Conservation (phyloP, 2,113 vertebrate species). For the Cephalophus harveyi region DNA sequence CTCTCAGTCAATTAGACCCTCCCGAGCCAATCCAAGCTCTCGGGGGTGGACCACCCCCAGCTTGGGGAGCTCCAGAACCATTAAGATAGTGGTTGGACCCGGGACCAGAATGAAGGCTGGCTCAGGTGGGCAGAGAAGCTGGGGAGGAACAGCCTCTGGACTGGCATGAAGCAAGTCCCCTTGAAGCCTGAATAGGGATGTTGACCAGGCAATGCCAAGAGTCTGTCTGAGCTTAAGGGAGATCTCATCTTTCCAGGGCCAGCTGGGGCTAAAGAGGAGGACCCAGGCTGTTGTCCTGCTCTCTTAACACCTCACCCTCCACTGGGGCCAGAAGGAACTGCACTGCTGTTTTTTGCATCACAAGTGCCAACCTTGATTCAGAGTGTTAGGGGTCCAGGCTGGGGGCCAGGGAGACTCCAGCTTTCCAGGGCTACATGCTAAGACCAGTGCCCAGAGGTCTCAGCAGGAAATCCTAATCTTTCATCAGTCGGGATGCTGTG, state of each 20-base stretch:
- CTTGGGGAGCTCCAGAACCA: not conserved
- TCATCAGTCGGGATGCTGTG: not conserved
- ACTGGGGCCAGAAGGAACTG: not conserved
- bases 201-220: not conserved
- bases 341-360: not conserved
- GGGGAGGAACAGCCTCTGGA: not conserved
- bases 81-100: too few species aligned
- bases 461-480: not conserved
- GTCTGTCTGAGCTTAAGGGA: not conserved
- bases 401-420: not conserved
- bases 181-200: not conserved
- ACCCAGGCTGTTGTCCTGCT: not conserved
- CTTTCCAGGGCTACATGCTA: not conserved
- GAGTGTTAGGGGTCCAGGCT: too few species aligned
- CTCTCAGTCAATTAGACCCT: not conserved
- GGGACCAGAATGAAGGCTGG: not conserved
- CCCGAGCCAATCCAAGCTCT: not conserved
- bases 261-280: not conserved
- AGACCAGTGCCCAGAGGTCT: not conserved
- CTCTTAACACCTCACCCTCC: not conserved
- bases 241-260: not conserved
- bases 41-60: too few species aligned
- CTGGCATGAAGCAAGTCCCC: not conserved
- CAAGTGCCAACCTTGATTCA: not conserved
- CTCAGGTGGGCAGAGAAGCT: not conserved